Base-by-base conservation (phyloP, 2,113 vertebrate species). In the Numenius arquata region DNA sequence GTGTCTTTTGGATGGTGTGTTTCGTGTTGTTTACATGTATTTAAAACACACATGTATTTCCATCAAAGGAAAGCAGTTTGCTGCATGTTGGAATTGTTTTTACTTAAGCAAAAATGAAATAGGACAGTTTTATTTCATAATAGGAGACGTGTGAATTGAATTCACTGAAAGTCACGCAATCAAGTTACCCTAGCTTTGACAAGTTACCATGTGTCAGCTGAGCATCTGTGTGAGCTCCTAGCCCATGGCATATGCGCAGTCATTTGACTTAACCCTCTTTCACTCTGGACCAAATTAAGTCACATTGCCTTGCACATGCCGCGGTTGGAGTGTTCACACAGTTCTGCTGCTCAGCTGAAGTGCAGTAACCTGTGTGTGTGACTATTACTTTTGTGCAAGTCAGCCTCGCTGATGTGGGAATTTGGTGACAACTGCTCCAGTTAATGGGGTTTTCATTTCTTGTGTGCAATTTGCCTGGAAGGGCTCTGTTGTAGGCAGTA, bases 41-140 rank as follows among this genome's bases (percentile, higher is more conserved):
- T 65, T 72, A 22, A 45, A 83, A 27, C 4, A 13, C 0, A 2
- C 12, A 15, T 12, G 3, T 5, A 6, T 79, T 87, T 84, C 66
- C 70, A 38, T 58, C 1, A 3, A 23, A 88, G 82, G 19, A 53
- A 73, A 66, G 32, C 14, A 55, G 34, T 62, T 90, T 70, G 62
- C 15, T 80, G 25, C 50, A 45, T 43, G 50, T 66, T 81, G 40
- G 72, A 90, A 84, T 76, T 52, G 40, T 32, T 79, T 75, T 82
- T 59, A 36, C 41, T 59, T 74, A 23, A 59, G 63, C 63, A 63
- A 75, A 82, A 87, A 15, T 43, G 27, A 87, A 94, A 85, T 62
- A 80, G 90, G 67, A 63, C 55, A 74, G 18, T 75, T 90, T 80
- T 88, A 88, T 93, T 94, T 94, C 10, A 20, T 86, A 71, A 62